Conservation (phyloP, 2,113 vertebrate genomes). For the Podocnemis expansa region DNA sequence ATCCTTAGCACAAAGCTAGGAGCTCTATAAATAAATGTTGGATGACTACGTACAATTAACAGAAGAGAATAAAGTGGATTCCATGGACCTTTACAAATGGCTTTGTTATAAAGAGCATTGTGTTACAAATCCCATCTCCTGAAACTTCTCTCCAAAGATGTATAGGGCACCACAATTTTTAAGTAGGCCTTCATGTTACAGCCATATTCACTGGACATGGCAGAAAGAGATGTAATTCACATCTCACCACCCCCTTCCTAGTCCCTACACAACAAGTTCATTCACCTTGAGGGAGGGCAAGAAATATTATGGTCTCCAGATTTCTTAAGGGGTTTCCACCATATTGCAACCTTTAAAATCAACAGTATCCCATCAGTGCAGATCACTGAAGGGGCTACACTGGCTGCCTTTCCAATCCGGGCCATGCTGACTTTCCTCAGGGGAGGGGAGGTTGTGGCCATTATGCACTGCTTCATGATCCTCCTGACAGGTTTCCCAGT, state of each 20-base stretch:
- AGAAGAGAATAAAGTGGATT: conserved; percentile 5
- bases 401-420: neutral
- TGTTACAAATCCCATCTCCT: neutral
- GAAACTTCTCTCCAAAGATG: neutral
- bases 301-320: neutral
- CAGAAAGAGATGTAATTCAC: neutral
- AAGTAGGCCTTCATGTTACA: accelerated
- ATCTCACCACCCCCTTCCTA: neutral
- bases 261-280: neutral
- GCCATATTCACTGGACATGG: neutral
- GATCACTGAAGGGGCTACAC: neutral
- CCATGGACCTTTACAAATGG: neutral
- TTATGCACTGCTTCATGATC: neutral
- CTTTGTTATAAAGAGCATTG: neutral
- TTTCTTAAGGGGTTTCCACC: neutral
- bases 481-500: neutral
- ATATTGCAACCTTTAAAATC: neutral
- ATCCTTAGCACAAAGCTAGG: conserved; percentile 28
- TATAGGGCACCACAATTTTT: neutral
- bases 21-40: neutral
- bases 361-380: neutral
- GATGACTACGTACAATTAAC: neutral
- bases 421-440: neutral
- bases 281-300: neutral
- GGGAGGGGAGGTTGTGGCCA: neutral